These are phyloP conservation scores for Blera fallax DNA, from an alignment of 2,888 invertebrate genomes.

Conservation along the genomic window DNA sequence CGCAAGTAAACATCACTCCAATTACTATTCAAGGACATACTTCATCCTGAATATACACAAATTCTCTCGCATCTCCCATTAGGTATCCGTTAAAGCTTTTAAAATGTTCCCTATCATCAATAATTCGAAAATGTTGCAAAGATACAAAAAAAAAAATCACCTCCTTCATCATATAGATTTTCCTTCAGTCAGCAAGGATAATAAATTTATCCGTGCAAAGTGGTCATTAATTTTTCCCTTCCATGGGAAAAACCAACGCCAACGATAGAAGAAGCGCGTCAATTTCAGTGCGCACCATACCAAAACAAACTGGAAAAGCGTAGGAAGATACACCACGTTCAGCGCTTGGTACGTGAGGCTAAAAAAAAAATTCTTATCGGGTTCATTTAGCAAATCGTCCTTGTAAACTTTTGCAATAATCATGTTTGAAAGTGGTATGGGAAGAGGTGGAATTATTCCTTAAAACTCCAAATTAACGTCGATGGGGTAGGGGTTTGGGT, in stretches of 20 bases:
- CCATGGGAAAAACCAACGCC: background rate
- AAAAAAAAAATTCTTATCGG: conserved; percentile 48
- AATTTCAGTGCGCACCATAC: background rate
- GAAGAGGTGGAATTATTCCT: background rate
- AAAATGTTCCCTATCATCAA: conserved; percentile 11
- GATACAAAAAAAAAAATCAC: background rate
- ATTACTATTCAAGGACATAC: conserved; percentile 21
- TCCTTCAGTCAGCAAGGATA: conserved; percentile 34
- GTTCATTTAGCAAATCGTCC: conserved; percentile 54
- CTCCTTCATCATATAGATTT: conserved; percentile 37
- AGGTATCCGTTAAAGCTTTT: background rate
- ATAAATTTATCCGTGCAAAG: conserved; percentile 52
- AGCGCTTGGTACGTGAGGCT: background rate
- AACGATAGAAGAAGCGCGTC: background rate
- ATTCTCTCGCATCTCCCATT: background rate
- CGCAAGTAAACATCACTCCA: conserved; percentile 14
- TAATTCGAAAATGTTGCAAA: conserved; percentile 23
- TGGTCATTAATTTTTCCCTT: conserved; percentile 38
- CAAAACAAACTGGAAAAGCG: background rate
- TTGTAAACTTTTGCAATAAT: conserved; percentile 65
- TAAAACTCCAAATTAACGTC: background rate
- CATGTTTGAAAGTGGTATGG: background rate
- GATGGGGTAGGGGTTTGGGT: background rate
- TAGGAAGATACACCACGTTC: background rate
- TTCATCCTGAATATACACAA: background rate